phyloP scores from a whole-genome alignment of 2,797 vertebrate genomes.

The Natrix natrix region DNA sequence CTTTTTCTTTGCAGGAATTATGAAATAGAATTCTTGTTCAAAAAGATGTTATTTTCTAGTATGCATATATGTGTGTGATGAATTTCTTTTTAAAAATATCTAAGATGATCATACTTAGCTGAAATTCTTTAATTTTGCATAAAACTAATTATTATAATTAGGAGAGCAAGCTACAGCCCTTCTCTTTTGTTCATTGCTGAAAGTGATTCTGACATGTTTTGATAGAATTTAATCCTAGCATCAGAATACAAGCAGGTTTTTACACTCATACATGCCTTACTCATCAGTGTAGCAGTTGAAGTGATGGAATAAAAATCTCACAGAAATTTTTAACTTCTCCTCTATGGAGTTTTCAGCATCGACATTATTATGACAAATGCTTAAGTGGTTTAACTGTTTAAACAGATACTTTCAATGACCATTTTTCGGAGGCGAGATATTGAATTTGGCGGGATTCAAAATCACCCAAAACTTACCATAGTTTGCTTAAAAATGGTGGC shows the following conservation, averaged over 20 bases:
- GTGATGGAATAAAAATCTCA: conserved; percentile 8
- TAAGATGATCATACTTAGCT: background rate
- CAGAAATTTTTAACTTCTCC: conserved; percentile 30
- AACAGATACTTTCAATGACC: background rate
- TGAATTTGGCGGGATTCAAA: background rate
- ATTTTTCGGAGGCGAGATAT: background rate
- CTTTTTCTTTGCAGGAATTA: background rate
- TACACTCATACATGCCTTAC: conserved; percentile 20
- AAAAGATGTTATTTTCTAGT: background rate
- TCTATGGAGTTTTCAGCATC: conserved; percentile 19
- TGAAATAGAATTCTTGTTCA: background rate
- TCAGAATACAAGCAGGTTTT: background rate
- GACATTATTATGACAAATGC: background rate
- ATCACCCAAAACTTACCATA: background rate
- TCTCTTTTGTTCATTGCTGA: background rate
- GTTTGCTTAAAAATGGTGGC: background rate
- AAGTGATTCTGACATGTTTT: background rate
- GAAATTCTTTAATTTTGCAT: background rate
- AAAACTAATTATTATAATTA: background rate
- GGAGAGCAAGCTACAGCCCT: background rate
- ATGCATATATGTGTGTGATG: background rate
- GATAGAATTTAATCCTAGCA: background rate
- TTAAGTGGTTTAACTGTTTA: background rate
- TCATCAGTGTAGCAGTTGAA: background rate
- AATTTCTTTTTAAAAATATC: background rate